phyloP scores from a whole-genome alignment of 2,113 vertebrate species.

The Eurystomus gularis region DNA sequence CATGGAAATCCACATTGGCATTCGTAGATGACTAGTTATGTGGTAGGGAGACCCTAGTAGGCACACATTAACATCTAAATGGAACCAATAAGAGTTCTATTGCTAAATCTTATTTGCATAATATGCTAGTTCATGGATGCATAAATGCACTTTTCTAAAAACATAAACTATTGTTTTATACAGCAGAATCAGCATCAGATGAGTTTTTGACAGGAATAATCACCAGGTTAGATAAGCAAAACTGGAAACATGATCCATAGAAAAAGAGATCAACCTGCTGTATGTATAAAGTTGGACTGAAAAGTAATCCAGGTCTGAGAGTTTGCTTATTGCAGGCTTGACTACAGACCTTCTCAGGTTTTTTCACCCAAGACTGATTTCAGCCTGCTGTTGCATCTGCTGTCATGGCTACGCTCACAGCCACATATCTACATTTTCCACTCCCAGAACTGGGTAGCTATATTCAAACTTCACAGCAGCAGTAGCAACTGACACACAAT shows the following conservation, averaged over 20 bases:
- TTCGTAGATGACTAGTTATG: background rate
- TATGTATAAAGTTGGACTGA: background rate
- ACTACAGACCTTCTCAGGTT: background rate
- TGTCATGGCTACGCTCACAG: background rate
- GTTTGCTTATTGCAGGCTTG: background rate
- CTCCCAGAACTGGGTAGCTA: background rate
- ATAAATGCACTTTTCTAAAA: background rate
- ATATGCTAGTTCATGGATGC: background rate
- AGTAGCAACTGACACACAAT: rapidly evolving
- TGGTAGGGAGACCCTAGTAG: background rate
- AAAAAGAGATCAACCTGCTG: background rate
- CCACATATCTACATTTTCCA: background rate
- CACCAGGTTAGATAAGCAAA: background rate
- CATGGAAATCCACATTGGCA: background rate
- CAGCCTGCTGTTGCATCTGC: no score
- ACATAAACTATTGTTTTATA: background rate
- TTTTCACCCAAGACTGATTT: background rate
- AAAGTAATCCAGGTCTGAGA: background rate
- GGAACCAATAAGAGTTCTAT: background rate
- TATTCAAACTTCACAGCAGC: background rate
- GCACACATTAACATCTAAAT: background rate
- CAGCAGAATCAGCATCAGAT: background rate
- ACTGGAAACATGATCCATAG: background rate
- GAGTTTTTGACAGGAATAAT: background rate
- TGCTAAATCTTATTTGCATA: background rate